These are phyloP conservation scores for Dendroctonus ponderosae DNA, from an alignment of 1,140 invertebrate genomes.

Conservation along the genomic window DNA sequence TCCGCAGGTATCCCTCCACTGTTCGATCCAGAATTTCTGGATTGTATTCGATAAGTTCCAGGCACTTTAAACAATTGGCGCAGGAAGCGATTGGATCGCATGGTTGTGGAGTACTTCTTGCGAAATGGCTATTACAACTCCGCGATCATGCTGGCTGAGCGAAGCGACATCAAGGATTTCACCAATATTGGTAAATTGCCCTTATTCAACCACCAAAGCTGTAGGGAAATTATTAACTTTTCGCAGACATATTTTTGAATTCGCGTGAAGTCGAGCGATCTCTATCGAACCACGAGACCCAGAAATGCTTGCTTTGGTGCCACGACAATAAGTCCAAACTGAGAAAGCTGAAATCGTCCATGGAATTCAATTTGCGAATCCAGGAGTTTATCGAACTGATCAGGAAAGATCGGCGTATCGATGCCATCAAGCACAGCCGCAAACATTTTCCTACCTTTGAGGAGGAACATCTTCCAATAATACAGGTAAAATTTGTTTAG, in stretches of 20 bases:
- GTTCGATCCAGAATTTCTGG: not conserved
- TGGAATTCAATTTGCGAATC: constrained; percentile 90
- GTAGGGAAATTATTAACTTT: not conserved
- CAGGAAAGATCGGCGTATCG: constrained; percentile 76
- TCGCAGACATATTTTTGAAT: constrained; percentile 81
- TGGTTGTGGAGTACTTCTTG: constrained; percentile 96
- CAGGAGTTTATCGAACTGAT: constrained; percentile 94
- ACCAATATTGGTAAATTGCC: constrained; percentile 78
- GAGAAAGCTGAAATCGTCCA: constrained; percentile 84
- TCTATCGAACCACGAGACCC: constrained; percentile 76
- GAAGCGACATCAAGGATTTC: constrained; percentile 79
- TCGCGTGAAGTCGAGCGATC: constrained; percentile 85
- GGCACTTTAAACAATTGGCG: constrained; percentile 78
- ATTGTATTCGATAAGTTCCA: not conserved
- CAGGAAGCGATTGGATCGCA: constrained; percentile 83
- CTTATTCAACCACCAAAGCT: not conserved
- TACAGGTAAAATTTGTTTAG: constrained; percentile 58
- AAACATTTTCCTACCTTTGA: constrained; percentile 88
- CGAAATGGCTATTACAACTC: constrained; percentile 93
- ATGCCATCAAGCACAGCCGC: constrained; percentile 91
- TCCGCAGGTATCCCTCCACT: not conserved
- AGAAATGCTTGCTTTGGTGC: constrained; percentile 93
- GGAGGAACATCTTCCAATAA: constrained; percentile 81
- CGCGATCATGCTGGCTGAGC: constrained; percentile 80
- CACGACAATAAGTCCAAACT: constrained; percentile 96